Evolutionary conservation across 1,140 invertebrate genomes (phyloP).

Genomic region (Cyphomyrmex costatus): DNA sequence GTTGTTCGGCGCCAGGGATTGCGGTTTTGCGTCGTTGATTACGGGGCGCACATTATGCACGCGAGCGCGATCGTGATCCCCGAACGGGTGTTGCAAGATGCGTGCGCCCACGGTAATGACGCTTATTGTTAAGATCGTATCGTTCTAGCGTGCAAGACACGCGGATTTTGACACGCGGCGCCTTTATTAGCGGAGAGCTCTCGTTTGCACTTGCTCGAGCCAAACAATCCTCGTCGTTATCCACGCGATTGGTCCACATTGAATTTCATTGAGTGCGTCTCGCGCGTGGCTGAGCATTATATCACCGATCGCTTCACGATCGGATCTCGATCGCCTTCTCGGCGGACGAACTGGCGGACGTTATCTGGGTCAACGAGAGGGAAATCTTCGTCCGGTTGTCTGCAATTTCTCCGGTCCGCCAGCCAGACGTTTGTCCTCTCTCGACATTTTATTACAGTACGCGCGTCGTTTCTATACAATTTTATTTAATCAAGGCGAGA

Average conservation of each 20-base stretch:
- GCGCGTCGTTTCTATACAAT: background rate
- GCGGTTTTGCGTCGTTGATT: slow-evolving; percentile 52
- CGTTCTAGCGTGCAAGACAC: background rate
- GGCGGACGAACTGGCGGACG: slow-evolving; percentile 49
- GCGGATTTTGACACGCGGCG: slow-evolving; percentile 30
- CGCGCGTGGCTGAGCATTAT: slow-evolving; percentile 4
- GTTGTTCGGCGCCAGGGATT: slow-evolving; percentile 15
- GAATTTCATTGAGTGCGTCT: slow-evolving; percentile 4
- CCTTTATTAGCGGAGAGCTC: background rate
- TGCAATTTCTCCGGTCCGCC: slow-evolving; percentile 54
- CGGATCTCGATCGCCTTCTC: slow-evolving; percentile 48
- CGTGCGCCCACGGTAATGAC: slow-evolving; percentile 39
- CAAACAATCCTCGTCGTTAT: slow-evolving; percentile 14
- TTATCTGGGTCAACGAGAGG: slow-evolving; percentile 75
- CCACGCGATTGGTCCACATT: background rate
- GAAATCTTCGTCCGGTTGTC: slow-evolving; percentile 59
- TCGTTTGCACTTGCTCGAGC: background rate
- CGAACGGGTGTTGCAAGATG: slow-evolving; percentile 38
- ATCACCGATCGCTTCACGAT: slow-evolving; percentile 56
- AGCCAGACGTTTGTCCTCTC: slow-evolving; percentile 30
- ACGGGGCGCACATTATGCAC: slow-evolving; percentile 44
- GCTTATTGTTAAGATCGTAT: slow-evolving; percentile 52
- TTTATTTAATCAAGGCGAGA: background rate
- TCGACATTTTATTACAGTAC: slow-evolving; percentile 28
- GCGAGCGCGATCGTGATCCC: slow-evolving; percentile 44